Evolutionary conservation across 2,113 vertebrate species (phyloP).

Genomic region (Gallinago media): DNA sequence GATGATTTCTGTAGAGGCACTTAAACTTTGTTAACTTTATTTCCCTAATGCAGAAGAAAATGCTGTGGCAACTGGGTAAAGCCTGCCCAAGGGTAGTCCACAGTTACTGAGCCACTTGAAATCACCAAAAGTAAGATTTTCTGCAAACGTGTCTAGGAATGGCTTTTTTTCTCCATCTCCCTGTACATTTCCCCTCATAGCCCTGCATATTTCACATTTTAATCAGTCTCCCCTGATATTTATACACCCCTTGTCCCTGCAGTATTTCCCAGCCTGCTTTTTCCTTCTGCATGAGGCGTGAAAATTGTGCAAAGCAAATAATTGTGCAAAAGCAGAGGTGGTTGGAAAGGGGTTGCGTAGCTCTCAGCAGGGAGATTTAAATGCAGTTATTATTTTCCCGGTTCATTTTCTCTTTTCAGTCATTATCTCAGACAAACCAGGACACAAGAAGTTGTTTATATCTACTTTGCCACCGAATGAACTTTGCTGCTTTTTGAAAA

Average conservation of each 20-base stretch:
- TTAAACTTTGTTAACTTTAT: not conserved
- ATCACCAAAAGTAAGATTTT: not conserved
- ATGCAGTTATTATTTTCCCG: fast-evolving
- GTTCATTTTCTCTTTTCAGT: not conserved
- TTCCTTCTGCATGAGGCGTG: fast-evolving
- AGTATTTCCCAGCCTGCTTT: not conserved
- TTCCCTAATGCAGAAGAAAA: not conserved
- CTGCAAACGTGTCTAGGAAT: not conserved
- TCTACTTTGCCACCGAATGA: not conserved
- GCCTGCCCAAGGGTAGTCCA: not conserved
- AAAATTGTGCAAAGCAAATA: not conserved
- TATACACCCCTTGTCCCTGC: not conserved
- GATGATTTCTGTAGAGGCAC: not conserved
- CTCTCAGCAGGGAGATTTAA: not conserved
- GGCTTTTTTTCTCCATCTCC: not conserved
- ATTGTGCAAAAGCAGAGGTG: not conserved
- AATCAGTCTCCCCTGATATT: not conserved
- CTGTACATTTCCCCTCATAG: not conserved
- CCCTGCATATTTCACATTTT: not conserved
- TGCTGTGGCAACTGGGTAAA: too few species aligned
- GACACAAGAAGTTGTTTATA: not conserved
- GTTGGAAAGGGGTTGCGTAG: not conserved
- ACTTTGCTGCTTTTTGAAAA: not conserved
- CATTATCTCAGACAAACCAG: not conserved
- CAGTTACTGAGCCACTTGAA: not conserved